Evolutionary conservation across 2,113 vertebrate species (phyloP), one percentile per base, ranked within the genome.

Genomic region (Sylvilagus bachmani): DNA sequence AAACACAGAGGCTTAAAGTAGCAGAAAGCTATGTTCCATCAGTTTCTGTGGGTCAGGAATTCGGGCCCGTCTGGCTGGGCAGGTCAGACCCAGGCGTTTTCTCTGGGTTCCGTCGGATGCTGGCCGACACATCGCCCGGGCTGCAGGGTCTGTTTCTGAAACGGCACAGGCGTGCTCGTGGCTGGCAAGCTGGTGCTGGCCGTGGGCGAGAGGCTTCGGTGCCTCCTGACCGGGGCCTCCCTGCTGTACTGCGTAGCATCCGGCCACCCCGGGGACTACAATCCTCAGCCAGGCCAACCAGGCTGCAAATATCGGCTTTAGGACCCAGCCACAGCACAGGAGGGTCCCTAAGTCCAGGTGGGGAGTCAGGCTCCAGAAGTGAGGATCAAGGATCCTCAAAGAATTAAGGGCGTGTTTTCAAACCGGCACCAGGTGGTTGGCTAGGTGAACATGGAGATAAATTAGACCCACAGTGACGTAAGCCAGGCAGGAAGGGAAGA

Each of bases 191-290:
- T 9, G 21, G 53, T 4, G 25, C 22, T 25, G 0, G n/a, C 11
- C 14, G 21, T 24, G 9, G 3, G 38, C 17, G 3, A 1, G 12
- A 67, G 12, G 24, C 11, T 3, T 33, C 7, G 0, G 5, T 17
- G 5, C 62, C 62, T 36, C 29, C 81, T 25, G 55, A 49, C 11
- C 5, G 6, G n/a, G 11, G 53, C 25, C 25, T 17, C 53, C 53
- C 31, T 31, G 5, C 6, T 0, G 0, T 25, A 44, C 44, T 44
- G 44, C 5, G 0, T 10, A 2, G 69, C 0, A 0, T 25, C 49
- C 61, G 67, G 29, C 44, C 9, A 14, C 24, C 33, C 67, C 49
- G 6, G 58, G 67, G 24, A 31, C 44, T 44, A 31, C 5, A 33
- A 2, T 13, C 16, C 0, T 1, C 44, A 24, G 19, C 44, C 44